Conservation (phyloP, 2,888 invertebrate genomes). For the Luffia ferchaultella region DNA sequence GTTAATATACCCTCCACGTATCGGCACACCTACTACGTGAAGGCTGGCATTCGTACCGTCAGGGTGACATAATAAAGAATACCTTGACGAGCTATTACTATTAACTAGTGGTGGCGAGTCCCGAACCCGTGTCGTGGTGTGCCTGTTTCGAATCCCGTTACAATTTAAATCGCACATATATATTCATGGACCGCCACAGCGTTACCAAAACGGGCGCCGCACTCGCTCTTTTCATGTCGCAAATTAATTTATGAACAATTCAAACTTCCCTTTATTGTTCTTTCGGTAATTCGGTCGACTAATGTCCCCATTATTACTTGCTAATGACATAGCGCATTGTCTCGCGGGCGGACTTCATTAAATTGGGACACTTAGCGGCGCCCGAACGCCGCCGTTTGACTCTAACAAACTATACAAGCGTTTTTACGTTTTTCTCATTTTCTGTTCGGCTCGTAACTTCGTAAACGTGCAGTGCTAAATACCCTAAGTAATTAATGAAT, state of each 20-base stretch:
- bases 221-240: not conserved
- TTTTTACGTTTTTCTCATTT: not conserved
- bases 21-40: no score
- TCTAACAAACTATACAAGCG: not conserved
- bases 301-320: not conserved
- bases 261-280: not conserved
- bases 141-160: no score
- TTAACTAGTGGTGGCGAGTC: no score
- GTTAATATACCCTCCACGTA: no score
- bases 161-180: not conserved
- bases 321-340: not conserved
- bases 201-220: not conserved
- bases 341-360: not conserved
- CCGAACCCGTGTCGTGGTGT: no score
- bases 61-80: no score
- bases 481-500: not conserved
- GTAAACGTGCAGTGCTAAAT: not conserved
- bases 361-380: not conserved
- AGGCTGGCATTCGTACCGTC: no score
- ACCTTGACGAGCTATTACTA: no score
- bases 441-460: not conserved
- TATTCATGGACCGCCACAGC: not conserved
- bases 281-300: not conserved
- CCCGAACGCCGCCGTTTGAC: not conserved
- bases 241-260: not conserved